Base-by-base conservation (phyloP, 1,140 invertebrate species). In the Microplitis mediator region DNA sequence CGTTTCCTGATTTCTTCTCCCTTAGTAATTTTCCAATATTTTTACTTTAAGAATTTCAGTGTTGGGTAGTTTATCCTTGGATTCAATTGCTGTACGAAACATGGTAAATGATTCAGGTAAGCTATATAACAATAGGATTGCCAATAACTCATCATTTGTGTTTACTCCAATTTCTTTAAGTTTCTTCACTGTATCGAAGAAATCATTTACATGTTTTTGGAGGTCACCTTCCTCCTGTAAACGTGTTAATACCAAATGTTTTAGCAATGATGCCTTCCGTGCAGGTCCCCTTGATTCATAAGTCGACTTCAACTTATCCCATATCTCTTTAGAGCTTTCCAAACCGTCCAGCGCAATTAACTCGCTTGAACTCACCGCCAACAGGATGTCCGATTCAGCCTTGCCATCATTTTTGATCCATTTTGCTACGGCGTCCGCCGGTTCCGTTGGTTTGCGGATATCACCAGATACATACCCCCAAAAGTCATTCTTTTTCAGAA, bases 201-300 rank as follows among this genome's bases (percentile, higher is more conserved):
- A 74, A 14, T 65, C 54, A 9, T 32, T 56, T 32, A 74, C 4
- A 56, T 74, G 72, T 16, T 34, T 11, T 65, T 56, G 34, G 4
- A 74, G 4, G 39, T 70, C 51, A 13, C 64, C 74, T 35, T 45
- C 64, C 34, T 74, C 69, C 51, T 60, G 45, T 58, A 75, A 50
- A 60, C 39, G 50, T 4, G 35, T 36, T 13, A 60, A 36, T 14
- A 39, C 56, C 0, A 75, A 14, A 14, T 13, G 45, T 50, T 75
- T 72, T 23, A 75, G 36, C n/a, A 75, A 61, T 13, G 65, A 45
- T 14, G 74, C 74, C 52, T 75, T 75, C 52, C 69, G 14, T 9
- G 69, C 74, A 61, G 75, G 75, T 11, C 73, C 73, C 52, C 62
- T 71, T 35, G 73, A 74, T 66, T 75, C 54, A 52, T 72, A 69